Evolutionary conservation across 2,888 invertebrate species (phyloP).

Genomic region (Iphiclides podalirius): DNA sequence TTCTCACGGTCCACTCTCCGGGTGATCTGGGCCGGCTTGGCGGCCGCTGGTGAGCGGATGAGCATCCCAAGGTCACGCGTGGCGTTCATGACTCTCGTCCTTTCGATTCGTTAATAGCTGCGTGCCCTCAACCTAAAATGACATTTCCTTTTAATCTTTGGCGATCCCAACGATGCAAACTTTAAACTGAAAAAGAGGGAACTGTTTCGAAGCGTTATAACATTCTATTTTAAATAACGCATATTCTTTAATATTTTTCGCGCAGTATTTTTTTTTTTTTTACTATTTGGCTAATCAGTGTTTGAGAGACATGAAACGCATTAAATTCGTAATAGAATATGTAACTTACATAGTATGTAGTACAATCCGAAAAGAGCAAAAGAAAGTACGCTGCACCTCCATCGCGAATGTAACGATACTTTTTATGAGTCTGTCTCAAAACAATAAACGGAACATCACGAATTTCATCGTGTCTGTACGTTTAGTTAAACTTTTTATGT

Average conservation of each 20-base stretch:
- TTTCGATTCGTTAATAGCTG: slow-evolving; percentile 14
- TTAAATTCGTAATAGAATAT: neutral
- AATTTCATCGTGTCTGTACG: neutral
- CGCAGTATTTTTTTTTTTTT: too few relatives aligned
- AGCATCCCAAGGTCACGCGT: slow-evolving; percentile 54
- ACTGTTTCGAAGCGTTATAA: too few relatives aligned
- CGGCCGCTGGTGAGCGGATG: slow-evolving; percentile 61
- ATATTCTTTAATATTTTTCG: too few relatives aligned
- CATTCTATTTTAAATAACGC: too few relatives aligned
- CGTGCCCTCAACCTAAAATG: neutral
- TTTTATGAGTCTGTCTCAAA: slow-evolving; percentile 10
- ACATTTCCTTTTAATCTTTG: too few relatives aligned
- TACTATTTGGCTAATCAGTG: neutral
- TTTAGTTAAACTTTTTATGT: neutral
- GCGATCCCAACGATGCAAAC: too few relatives aligned
- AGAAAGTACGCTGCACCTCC: slow-evolving; percentile 29
- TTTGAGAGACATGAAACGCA: neutral
- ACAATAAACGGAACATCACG: neutral
- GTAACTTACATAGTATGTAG: slow-evolving; percentile 32
- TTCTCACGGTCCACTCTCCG: slow-evolving; percentile 72
- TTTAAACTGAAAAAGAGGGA: too few relatives aligned
- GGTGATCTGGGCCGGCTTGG: slow-evolving; percentile 59
- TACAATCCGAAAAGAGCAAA: too few relatives aligned
- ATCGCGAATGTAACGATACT: slow-evolving; percentile 25
- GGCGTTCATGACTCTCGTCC: neutral